Percentiles rank a stretch among this genome's conserved stretches.
phyloP scores from a whole-genome alignment of 2,797 vertebrate genomes.

The Epinephelus malabaricus region DNA sequence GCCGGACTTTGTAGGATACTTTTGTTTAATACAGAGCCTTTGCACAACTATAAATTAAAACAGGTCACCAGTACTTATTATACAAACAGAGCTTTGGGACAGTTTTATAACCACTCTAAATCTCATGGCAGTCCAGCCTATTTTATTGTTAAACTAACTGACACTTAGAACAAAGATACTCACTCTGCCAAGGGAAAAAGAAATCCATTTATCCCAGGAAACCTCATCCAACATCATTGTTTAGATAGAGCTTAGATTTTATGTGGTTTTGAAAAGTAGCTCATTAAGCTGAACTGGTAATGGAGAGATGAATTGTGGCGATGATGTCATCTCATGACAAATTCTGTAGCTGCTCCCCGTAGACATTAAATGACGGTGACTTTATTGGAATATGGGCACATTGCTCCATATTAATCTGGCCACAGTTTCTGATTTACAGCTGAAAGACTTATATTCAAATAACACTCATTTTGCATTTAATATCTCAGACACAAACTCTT shows the following conservation, averaged over 20 bases:
- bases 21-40: no score
- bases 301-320: background rate
- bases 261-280: background rate
- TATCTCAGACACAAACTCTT: background rate
- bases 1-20: no score
- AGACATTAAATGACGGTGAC: background rate
- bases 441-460: background rate
- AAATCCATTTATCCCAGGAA: background rate
- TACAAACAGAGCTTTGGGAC: background rate
- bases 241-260: background rate
- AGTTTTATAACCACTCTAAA: background rate
- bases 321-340: constrained; percentile 4
- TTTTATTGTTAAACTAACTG: background rate
- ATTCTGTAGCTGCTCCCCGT: constrained; percentile 3
- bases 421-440: background rate
- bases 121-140: background rate
- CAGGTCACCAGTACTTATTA: background rate
- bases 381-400: background rate
- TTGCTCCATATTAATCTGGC: no score
- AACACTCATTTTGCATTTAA: background rate
- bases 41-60: no score
- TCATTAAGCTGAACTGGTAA: background rate
- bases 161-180: background rate
- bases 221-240: background rate
- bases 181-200: background rate